phyloP scores from a whole-genome alignment of 2,113 vertebrate genomes.

The Pardalotus punctatus region DNA sequence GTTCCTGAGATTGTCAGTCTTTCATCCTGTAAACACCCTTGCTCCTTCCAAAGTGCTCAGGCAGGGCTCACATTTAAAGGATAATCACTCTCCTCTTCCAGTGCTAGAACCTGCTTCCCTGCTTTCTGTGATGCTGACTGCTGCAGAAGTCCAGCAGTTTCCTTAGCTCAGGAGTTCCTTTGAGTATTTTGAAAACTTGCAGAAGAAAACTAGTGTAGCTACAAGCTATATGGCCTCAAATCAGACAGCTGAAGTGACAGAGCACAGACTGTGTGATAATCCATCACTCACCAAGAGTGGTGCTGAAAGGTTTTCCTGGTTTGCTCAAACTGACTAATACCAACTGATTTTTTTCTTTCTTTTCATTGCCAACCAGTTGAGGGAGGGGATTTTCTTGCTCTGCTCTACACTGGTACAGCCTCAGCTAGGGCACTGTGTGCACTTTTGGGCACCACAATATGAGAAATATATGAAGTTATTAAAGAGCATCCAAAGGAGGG shows the following conservation, averaged over 20 bases:
- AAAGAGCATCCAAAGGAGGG: background rate
- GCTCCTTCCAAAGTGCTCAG: background rate
- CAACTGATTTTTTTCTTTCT: background rate
- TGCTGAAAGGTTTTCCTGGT: background rate
- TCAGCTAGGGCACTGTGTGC: background rate
- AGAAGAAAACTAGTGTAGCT: background rate
- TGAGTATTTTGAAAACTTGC: background rate
- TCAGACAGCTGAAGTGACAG: background rate
- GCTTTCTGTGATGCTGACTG: background rate
- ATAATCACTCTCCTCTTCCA: background rate
- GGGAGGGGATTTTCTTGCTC: background rate
- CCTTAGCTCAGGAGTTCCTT: background rate
- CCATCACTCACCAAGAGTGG: background rate
- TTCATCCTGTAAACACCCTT: background rate
- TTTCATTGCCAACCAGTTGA: background rate
- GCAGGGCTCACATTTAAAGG: background rate
- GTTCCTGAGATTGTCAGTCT: background rate
- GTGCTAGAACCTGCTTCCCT: background rate
- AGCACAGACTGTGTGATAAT: background rate
- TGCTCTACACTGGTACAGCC: background rate
- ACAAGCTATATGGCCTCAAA: background rate
- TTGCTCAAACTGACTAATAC: background rate
- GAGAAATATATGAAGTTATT: background rate
- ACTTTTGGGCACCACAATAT: background rate
- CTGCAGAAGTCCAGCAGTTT: background rate